Conservation (phyloP, 2,797 vertebrate genomes). For the Lagocephalus sceleratus region DNA sequence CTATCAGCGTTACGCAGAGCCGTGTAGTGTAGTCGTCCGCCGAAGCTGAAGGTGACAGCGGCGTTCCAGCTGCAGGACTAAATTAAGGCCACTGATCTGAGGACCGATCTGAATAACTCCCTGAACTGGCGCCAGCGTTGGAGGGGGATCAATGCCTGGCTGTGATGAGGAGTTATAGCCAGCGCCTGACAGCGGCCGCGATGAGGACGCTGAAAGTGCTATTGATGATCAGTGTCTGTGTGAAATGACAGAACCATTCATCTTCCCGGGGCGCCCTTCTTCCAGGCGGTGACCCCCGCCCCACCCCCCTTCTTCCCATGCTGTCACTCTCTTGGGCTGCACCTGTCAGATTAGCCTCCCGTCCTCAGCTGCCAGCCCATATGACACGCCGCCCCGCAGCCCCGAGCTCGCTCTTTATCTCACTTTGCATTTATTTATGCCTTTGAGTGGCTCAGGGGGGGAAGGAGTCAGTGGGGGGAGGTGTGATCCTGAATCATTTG, state of each 20-base stretch:
- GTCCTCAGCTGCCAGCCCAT: constrained; percentile 64
- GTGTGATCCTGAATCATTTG: not conserved
- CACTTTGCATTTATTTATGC: constrained; percentile 50
- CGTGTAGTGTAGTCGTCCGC: too few species aligned
- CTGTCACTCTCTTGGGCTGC: constrained; percentile 65
- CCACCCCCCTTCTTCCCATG: constrained; percentile 51
- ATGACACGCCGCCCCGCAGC: constrained; percentile 56
- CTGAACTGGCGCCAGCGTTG: too few species aligned
- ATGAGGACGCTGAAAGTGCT: constrained; percentile 2
- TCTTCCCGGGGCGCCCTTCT: constrained; percentile 41
- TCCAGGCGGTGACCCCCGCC: constrained; percentile 32
- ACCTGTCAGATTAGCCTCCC: constrained; percentile 73
- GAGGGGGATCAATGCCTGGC: too few species aligned
- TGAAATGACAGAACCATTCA: constrained; percentile 41
- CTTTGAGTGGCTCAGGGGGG: constrained; percentile 8
- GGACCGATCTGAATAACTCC: too few species aligned
- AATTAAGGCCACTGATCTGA: too few species aligned
- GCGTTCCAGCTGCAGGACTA: too few species aligned
- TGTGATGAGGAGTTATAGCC: too few species aligned
- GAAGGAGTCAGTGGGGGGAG: not conserved
- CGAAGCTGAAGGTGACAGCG: too few species aligned
- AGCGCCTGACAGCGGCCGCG: constrained; percentile 14
- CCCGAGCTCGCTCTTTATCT: constrained; percentile 32
- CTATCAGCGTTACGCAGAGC: too few species aligned
- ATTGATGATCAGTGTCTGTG: constrained; percentile 27